Evolutionary conservation across 1,140 invertebrate genomes (phyloP), one percentile per base, ranked within the genome.

Genomic region (Cotesia typhae): DNA sequence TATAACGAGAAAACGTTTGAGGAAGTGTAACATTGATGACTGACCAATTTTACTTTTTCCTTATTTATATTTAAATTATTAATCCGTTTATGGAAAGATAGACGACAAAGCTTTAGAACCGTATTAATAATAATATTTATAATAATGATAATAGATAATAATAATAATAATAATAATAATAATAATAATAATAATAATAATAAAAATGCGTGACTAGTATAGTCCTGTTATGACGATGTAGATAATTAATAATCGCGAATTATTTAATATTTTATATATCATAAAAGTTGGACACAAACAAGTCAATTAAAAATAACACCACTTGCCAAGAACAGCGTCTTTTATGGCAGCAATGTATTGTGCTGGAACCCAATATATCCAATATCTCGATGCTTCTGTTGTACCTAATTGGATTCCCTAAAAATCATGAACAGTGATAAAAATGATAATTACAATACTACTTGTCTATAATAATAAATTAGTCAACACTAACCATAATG

Each of bases 281-380:
- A 72, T 55, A 41, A 71, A 60, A 59, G 60, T 53, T 65, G 28
- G 51, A 65, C 53, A 64, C 65, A 51, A 41, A 47, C 38, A 38
- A 72, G 59, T 80, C 51, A 71, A 85, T 90, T 86, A 94, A 84
- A 94, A 94, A 80, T 92, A 92, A 82, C 94, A 93, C 94, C 94
- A 96, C 79, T 95, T 94, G 67, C 95, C 95, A 51, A 97, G 89
- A 74, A 97, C 92, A 66, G 94, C 92, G 81, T 96, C 95, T 89
- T 96, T 97, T 79, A 98, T 96, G 69, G 96, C 94, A 79, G 95
- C 93, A 71, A 96, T 90, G 84, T 96, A 98, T 82, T 95, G 93
- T 36, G 95, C 94, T 57, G 96, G 96, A 53, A 98, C 95, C 96
- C 96, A 98, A 86, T 98, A 97, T 63, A 98, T 91, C 94, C 95